Evolutionary conservation across 1,140 invertebrate species (phyloP).

Genomic region (Cyclina sinensis): DNA sequence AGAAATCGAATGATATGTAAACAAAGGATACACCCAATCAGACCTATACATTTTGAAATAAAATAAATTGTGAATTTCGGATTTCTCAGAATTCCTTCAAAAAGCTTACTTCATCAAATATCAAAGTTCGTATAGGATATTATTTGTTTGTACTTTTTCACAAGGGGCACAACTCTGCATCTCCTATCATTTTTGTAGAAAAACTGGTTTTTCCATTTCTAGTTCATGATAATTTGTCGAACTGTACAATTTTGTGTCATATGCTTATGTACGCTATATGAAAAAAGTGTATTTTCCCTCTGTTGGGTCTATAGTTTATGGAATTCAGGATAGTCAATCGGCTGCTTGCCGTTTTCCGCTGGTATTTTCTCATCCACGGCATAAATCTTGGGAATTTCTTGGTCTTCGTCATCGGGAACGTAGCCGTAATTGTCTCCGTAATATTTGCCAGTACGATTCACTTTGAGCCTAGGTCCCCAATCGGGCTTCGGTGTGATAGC

Average conservation of each 20-base stretch:
- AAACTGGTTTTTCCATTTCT: too few species aligned
- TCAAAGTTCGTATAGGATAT: too few species aligned
- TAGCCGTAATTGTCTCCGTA: constrained; percentile 57
- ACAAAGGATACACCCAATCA: too few species aligned
- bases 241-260: not conserved
- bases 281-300: not conserved
- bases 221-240: too few species aligned
- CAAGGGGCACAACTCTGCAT: too few species aligned
- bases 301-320: constrained; percentile 17
- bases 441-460: constrained; percentile 34
- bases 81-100: too few species aligned
- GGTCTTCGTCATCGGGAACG: constrained; percentile 24
- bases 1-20: too few species aligned
- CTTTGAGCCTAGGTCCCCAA: constrained; percentile 50
- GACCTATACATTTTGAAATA: too few species aligned
- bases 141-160: too few species aligned
- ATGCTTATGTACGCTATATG: not conserved
- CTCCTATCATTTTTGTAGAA: too few species aligned
- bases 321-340: not conserved
- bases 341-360: not conserved
- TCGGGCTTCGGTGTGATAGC: constrained; percentile 29
- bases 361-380: not conserved
- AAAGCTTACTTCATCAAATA: too few species aligned
- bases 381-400: constrained; percentile 24
- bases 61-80: too few species aligned